Percentiles rank a stretch among this genome's conserved stretches.
These are phyloP conservation scores for Halictus quadricinctus DNA, from an alignment of 2,888 invertebrate species.

Conservation along the genomic window DNA sequence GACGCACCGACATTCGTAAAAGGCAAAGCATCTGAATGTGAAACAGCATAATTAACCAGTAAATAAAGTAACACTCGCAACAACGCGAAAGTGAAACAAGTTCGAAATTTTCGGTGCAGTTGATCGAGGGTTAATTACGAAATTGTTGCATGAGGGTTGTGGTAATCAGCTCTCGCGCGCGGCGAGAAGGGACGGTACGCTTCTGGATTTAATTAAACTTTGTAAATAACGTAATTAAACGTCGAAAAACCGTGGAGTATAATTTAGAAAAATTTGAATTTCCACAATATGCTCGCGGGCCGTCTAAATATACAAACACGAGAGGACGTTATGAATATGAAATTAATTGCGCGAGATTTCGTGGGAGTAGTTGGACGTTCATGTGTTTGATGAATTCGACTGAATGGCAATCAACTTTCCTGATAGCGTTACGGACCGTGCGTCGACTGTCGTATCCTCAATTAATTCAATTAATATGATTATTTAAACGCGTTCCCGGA, in stretches of 20 bases:
- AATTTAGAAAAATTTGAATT: background rate
- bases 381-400: background rate
- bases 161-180: background rate
- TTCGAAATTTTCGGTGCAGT: background rate
- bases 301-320: background rate
- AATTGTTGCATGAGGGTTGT: background rate
- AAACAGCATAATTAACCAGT: background rate
- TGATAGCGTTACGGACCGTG: background rate
- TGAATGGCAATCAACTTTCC: background rate
- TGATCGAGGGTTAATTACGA: background rate
- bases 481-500: background rate
- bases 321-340: background rate
- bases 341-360: conserved; percentile 14
- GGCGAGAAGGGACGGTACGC: background rate
- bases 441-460: background rate
- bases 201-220: conserved; percentile 6
- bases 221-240: conserved; percentile 11
- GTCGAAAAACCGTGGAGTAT: background rate
- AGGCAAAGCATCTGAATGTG: background rate
- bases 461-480: conserved; percentile 16
- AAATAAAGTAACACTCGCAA: background rate
- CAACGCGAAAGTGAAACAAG: no score
- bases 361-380: background rate
- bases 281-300: background rate
- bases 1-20: background rate